Base-by-base conservation (phyloP, 2,113 vertebrate species). In the Meriones unguiculatus region DNA sequence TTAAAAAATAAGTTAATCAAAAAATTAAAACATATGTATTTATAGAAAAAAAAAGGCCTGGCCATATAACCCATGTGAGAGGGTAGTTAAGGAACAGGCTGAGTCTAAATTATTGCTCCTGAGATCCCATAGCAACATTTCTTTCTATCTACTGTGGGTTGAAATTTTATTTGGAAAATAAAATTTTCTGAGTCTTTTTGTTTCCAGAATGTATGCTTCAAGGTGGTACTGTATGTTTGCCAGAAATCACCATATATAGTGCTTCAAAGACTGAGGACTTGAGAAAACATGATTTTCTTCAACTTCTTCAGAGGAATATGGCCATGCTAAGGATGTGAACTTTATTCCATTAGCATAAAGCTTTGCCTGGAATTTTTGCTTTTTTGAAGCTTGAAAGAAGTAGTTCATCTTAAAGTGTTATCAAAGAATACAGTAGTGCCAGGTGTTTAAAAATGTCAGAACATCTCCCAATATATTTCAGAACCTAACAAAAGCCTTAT, bases 351-450 rank as follows among this genome's bases (percentile, higher is more conserved):
- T 62, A 85, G 15, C 20, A 57, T 77, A 82, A 91, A 89, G 6
- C 59, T 90, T 62, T 92, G 22, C 65, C 54, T 90, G 72, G 69
- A 46, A 77, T 89, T 59, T 96, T 89, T 85, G 1, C 65, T 13
- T n/a, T 96, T 94, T 86, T n/a, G 81, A 86, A 7, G 32, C 32
- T 24, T 81, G 28, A 85, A 93, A 95, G 38, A 80, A 70, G n/a
- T 96, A 24, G 77, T 85, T 97, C 64, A 76, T 17, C 22, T 95
- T 80, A 72, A 38, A 64, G 82, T 93, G 88, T 46, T 93, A 75
- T 76, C 67, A 10, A 46, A 92, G n/a, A 12, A 90, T 15, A 0
- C 80, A 76, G 64, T 46, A 85, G 30, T 85, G 9, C 18, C 35
- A 41, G 7, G 11, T 85, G 59, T 30, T 82, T 13, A 24, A 70